Evolutionary conservation across 2,113 vertebrate species (phyloP).

Genomic region (Oryzias celebensis): DNA sequence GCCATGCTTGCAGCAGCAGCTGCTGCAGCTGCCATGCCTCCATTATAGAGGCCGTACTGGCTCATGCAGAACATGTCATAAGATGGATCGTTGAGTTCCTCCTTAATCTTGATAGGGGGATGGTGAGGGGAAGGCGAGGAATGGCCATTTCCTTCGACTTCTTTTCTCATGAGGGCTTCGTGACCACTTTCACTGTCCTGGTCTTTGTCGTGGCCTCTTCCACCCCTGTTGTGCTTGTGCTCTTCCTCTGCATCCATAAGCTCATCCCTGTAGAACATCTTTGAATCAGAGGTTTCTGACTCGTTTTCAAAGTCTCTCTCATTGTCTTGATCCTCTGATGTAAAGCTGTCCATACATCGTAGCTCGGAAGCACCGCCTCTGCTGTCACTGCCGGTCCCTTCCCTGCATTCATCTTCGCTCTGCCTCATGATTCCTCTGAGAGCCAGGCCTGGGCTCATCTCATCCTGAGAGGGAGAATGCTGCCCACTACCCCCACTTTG

Average conservation of each 20-base stretch:
- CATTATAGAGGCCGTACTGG: slow-evolving; percentile 97
- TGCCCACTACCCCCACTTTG: slow-evolving; percentile 88
- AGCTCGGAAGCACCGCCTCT: slow-evolving; percentile 77
- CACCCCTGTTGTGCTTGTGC: slow-evolving; percentile 56
- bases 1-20: slow-evolving; percentile 90
- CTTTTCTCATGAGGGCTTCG: slow-evolving; percentile 75
- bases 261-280: slow-evolving; percentile 86
- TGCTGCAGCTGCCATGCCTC: slow-evolving; percentile 85
- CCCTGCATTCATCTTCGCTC: slow-evolving; percentile 79
- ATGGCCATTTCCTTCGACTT: slow-evolving; percentile 85
- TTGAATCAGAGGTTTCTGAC: slow-evolving; percentile 94
- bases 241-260: slow-evolving; percentile 90
- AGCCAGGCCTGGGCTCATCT: slow-evolving; percentile 91
- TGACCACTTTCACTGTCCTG: slow-evolving; percentile 61
- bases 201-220: slow-evolving; percentile 64
- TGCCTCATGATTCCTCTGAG: slow-evolving; percentile 90
- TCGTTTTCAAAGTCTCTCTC: slow-evolving; percentile 98
- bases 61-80: slow-evolving; percentile 99
- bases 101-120: slow-evolving; percentile 92
- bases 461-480: slow-evolving; percentile 93
- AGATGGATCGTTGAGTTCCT: slow-evolving; percentile 94
- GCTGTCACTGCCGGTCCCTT: slow-evolving; percentile 79
- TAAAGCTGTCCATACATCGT: slow-evolving; percentile 92
- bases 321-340: slow-evolving; percentile 96
- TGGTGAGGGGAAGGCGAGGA: slow-evolving; percentile 85